A percentile compares a stretch with the other conserved stretches of the same genome.
Evolutionary conservation across 2,888 invertebrate species (phyloP).

Genomic region (Apoderus coryli): DNA sequence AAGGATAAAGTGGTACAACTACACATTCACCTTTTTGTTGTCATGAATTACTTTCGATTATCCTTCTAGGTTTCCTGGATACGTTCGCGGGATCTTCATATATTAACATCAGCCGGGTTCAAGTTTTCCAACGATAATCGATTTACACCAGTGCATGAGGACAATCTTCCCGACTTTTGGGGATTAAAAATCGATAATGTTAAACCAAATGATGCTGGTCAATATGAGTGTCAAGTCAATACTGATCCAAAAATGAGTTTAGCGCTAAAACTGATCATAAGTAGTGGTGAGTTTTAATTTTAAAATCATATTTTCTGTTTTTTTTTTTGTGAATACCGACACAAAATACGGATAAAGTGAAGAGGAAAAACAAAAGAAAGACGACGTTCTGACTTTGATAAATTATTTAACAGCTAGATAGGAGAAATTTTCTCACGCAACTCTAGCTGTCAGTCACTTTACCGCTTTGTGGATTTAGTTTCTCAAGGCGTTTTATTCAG

Average conservation of each 20-base stretch:
- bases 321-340: too few relatives aligned
- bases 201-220: slow-evolving; percentile 44
- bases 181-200: slow-evolving; percentile 46
- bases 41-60: slow-evolving; percentile 11
- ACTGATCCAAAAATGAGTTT: slow-evolving; percentile 61
- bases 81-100: slow-evolving; percentile 52
- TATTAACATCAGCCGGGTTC: slow-evolving; percentile 46
- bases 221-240: slow-evolving; percentile 63
- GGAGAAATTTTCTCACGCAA: too few relatives aligned
- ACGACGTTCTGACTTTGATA: too few relatives aligned
- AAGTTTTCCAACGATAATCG: slow-evolving; percentile 56
- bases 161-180: slow-evolving; percentile 38
- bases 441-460: too few relatives aligned
- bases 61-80: slow-evolving; percentile 62
- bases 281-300: too few relatives aligned
- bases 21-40: too few relatives aligned
- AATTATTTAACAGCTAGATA: too few relatives aligned
- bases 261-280: slow-evolving; percentile 46
- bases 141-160: slow-evolving; percentile 41
- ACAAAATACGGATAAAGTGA: too few relatives aligned
- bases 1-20: slow-evolving; percentile 33
- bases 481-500: too few relatives aligned
- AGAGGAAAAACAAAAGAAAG: too few relatives aligned
- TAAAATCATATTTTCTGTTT: too few relatives aligned
- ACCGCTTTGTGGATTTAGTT: too few relatives aligned